Evolutionary conservation across 1,140 invertebrate species (phyloP).

Genomic region (Leptopilina clavipes): DNA sequence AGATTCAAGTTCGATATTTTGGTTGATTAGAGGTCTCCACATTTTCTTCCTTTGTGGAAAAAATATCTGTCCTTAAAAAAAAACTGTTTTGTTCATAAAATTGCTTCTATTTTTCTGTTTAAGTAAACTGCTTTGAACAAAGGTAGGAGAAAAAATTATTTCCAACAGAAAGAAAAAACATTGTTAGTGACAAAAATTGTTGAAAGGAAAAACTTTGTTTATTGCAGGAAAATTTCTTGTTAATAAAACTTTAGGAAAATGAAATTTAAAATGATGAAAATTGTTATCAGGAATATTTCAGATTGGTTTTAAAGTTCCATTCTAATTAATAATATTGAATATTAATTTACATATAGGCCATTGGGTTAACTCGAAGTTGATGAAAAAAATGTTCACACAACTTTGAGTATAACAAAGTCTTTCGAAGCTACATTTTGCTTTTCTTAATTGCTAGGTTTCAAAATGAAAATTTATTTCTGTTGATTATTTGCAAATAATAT

Average conservation of each 20-base stretch:
- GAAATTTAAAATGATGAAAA: too few species aligned
- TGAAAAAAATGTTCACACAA: neutral
- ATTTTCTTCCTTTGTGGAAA: neutral
- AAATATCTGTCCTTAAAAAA: too few species aligned
- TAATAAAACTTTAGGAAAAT: too few species aligned
- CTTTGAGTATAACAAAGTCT: conserved; percentile 30
- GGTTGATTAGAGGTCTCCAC: neutral
- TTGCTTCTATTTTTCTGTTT: too few species aligned
- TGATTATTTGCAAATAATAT: conserved; percentile 12
- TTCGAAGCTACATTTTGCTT: conserved; percentile 8
- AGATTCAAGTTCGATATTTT: neutral
- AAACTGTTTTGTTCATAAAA: too few species aligned
- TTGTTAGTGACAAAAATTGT: too few species aligned
- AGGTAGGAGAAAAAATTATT: too few species aligned
- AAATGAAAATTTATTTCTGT: neutral
- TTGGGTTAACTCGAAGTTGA: neutral
- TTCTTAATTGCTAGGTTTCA: neutral
- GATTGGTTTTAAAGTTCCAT: neutral
- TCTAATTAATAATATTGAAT: neutral
- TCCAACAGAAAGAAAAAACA: too few species aligned
- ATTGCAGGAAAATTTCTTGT: too few species aligned
- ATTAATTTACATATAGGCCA: conserved; percentile 31
- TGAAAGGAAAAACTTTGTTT: too few species aligned
- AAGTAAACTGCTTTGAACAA: too few species aligned
- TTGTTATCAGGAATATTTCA: neutral